Evolutionary conservation across 2,888 invertebrate genomes (phyloP).

Genomic region (Coelopa pilipes): DNA sequence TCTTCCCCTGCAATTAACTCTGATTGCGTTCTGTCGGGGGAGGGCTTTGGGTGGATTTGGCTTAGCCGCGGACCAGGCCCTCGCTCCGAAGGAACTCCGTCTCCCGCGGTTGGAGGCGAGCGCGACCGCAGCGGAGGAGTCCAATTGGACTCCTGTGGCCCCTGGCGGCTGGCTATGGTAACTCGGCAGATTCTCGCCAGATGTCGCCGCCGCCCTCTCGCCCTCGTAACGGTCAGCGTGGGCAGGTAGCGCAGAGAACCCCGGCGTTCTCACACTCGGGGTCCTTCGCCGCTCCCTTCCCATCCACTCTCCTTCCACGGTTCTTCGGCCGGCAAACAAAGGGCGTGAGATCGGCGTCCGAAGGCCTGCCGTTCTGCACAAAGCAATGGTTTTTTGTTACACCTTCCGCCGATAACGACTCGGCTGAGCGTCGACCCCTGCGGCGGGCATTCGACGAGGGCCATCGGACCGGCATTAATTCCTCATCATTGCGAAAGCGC

Average conservation of each 20-base stretch:
- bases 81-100: background rate
- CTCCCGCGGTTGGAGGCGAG: background rate
- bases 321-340: constrained; percentile 19
- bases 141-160: background rate
- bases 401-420: constrained; percentile 17
- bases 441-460: constrained; percentile 44
- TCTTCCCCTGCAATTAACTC: constrained; percentile 32
- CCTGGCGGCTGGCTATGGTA: background rate
- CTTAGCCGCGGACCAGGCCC: background rate
- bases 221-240: constrained; percentile 1
- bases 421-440: constrained; percentile 38
- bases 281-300: background rate
- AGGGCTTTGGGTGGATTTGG: background rate
- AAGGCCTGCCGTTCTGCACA: constrained; percentile 8
- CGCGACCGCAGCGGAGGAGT: background rate
- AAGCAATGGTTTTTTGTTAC: constrained; percentile 26
- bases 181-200: background rate
- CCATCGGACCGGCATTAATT: constrained; percentile 48
- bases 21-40: constrained; percentile 32
- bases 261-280: background rate
- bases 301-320: background rate
- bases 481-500: constrained; percentile 44
- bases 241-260: constrained; percentile 10
- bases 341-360: constrained; percentile 27
- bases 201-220: background rate